These are phyloP conservation scores for Pseudanteris insignis DNA, from an alignment of 2,888 invertebrate genomes.

Conservation along the genomic window DNA sequence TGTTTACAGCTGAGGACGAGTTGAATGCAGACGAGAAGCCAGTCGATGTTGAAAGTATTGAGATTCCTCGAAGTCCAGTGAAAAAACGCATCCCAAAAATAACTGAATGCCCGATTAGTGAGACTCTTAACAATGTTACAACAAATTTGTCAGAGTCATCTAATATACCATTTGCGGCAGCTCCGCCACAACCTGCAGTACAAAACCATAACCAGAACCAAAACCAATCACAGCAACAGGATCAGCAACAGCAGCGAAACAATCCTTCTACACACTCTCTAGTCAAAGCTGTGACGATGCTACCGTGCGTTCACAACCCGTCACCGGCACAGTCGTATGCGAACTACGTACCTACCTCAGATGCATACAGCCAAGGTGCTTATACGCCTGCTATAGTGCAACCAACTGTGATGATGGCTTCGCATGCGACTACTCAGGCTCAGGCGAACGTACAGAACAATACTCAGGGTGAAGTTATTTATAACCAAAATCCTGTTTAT, in stretches of 20 bases:
- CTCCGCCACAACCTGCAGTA: conserved; percentile 38
- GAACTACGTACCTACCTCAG: conserved; percentile 59
- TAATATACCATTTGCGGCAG: conserved; percentile 57
- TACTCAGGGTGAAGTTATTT: conserved; percentile 55
- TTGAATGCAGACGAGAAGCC: conserved; percentile 1
- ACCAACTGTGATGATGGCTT: conserved; percentile 58
- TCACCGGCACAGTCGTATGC: conserved; percentile 50
- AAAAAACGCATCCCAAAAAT: conserved; percentile 8
- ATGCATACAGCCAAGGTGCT: conserved; percentile 54
- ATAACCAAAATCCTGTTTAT: conserved; percentile 59
- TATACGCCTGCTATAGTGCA: conserved; percentile 51
- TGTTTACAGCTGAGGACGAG: conserved; percentile 45
- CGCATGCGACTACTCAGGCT: conserved; percentile 50
- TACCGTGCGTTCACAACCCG: conserved; percentile 55
- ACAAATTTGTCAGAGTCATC: conserved; percentile 62
- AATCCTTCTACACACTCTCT: conserved; percentile 52
- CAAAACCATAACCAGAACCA: conserved; percentile 16
- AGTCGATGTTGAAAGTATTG: conserved; percentile 7
- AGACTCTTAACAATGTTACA: conserved; percentile 44
- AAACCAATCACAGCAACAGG: neutral
- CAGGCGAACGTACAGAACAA: conserved; percentile 49
- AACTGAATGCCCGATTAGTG: conserved; percentile 36
- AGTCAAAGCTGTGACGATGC: conserved; percentile 56
- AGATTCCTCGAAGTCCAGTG: conserved; percentile 15
- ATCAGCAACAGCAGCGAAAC: conserved; percentile 9